Percentiles rank a stretch among this genome's conserved stretches.
These are phyloP conservation scores for Sclerodermus sp. DNA, from an alignment of 2,888 invertebrate species.

Conservation along the genomic window DNA sequence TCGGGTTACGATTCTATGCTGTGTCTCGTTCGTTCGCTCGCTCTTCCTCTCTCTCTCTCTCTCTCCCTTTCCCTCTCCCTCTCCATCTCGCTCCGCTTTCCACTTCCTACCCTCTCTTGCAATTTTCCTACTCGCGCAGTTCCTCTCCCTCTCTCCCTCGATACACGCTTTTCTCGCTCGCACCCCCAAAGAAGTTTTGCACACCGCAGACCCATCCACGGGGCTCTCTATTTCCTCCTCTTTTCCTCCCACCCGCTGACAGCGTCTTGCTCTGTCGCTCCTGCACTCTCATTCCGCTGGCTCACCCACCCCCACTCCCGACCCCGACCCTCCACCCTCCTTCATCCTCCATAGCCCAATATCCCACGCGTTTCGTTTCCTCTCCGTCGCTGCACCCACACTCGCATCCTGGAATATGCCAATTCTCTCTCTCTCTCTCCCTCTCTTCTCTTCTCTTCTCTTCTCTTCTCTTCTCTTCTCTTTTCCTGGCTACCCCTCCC, in stretches of 20 bases:
- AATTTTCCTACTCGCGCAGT: slow-evolving; percentile 4
- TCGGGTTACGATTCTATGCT: slow-evolving; percentile 37
- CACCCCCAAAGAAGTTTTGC: slow-evolving; percentile 29
- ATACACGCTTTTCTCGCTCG: slow-evolving; percentile 12
- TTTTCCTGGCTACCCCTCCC: slow-evolving; percentile 13
- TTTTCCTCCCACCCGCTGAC: slow-evolving; percentile 7
- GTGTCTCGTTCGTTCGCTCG: slow-evolving; percentile 15
- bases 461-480: slow-evolving; percentile 6
- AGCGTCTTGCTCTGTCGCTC: slow-evolving; percentile 10
- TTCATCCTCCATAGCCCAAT: background rate
- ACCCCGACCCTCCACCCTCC: slow-evolving; percentile 25
- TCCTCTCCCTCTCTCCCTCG: slow-evolving; percentile 17
- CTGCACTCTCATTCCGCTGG: background rate
- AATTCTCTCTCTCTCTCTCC: slow-evolving; percentile 10
- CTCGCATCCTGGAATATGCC: slow-evolving; percentile 37
- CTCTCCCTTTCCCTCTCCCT: slow-evolving; percentile 12
- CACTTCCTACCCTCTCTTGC: slow-evolving; percentile 18
- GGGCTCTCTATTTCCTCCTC: slow-evolving; percentile 17
- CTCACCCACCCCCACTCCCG: slow-evolving; percentile 19
- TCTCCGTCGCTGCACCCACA: slow-evolving; percentile 8
- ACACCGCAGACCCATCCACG: slow-evolving; percentile 17
- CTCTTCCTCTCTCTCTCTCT: slow-evolving; percentile 4
- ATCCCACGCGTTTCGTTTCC: background rate
- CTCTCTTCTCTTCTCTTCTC: background rate
- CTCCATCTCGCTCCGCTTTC: slow-evolving; percentile 17